These are phyloP conservation scores for Girardinus metallicus DNA, from an alignment of 2,797 vertebrate species.

Conservation along the genomic window DNA sequence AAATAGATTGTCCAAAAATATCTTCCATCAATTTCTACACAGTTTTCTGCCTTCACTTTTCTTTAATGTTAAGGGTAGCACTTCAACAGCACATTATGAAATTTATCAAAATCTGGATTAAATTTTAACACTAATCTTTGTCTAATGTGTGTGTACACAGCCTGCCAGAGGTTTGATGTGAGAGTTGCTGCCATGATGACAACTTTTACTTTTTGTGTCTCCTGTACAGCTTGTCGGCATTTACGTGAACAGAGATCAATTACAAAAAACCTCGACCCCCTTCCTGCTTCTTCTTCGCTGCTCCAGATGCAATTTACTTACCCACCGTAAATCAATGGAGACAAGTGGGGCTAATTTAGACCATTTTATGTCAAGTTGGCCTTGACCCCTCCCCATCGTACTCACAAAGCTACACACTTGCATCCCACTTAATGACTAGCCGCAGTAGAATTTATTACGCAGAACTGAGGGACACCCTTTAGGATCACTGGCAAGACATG, in stretches of 20 bases:
- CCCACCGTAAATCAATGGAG: slow-evolving; percentile 80
- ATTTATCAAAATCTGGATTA: neutral
- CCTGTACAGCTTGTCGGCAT: slow-evolving; percentile 40
- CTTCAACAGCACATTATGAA: neutral
- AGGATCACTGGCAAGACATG: slow-evolving; percentile 35
- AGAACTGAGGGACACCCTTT: slow-evolving; percentile 63
- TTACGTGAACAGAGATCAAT: slow-evolving; percentile 69
- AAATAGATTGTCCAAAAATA: neutral
- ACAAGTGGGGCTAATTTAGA: slow-evolving; percentile 85
- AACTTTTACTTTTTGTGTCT: slow-evolving; percentile 19
- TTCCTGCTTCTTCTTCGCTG: slow-evolving; percentile 39
- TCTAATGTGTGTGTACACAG: neutral
- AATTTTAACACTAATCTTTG: neutral
- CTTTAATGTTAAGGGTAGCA: neutral
- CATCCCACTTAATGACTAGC: slow-evolving; percentile 73
- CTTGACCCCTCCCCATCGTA: slow-evolving; percentile 71
- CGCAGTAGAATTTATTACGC: slow-evolving; percentile 77
- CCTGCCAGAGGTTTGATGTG: slow-evolving; percentile 44
- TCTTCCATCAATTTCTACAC: neutral
- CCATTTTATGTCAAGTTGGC: slow-evolving; percentile 86
- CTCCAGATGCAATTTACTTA: slow-evolving; percentile 80
- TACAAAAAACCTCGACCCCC: slow-evolving; percentile 63
- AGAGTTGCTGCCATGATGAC: slow-evolving; percentile 45
- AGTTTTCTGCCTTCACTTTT: neutral
- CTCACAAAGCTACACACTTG: slow-evolving; percentile 35